Base-by-base conservation (phyloP, 1,140 invertebrate genomes). In the Physella acuta region DNA sequence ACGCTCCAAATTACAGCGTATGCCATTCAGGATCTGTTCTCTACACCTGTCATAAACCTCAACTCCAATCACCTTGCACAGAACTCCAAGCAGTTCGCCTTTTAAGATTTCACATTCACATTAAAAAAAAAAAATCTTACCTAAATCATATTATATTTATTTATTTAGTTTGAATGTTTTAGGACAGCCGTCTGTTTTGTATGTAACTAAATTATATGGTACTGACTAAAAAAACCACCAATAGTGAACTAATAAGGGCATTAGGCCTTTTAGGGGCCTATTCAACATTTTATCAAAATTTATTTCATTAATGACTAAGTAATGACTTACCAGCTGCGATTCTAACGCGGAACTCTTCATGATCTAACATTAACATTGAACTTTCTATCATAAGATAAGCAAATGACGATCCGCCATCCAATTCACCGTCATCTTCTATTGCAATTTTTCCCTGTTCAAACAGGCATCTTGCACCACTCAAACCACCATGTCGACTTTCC, bases 81-180 rank as follows among this genome's bases (percentile, higher is more conserved):
- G 74, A 34, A 77, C 75, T 58, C 86, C 86, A 28, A 87, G 70
- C 11, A 86, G 79, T 76, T 87, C 85, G 72, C 86, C 87, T 87
- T 70, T 66, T 55, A 66, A 49, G 53, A 74, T 37, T 70, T 56
- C 60, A 71, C n/a, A n/a, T n/a, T n/a, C n/a, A n/a, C n/a, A n/a
- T n/a, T n/a, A n/a, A n/a, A n/a, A n/a, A n/a, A n/a, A n/a, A n/a
- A n/a, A n/a, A n/a, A n/a, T n/a, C n/a, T n/a, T n/a, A n/a, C n/a
- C n/a, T n/a, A n/a, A n/a, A n/a, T n/a, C n/a, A n/a, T n/a, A n/a
- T n/a, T n/a, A n/a, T n/a, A n/a, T n/a, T n/a, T n/a, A n/a, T n/a
- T n/a, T n/a, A n/a, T n/a, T n/a, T n/a, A n/a, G n/a, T n/a, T n/a
- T n/a, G n/a, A n/a, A n/a, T n/a, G n/a, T n/a, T n/a, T n/a, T n/a